phyloP scores from a whole-genome alignment of 30 jellyfish, hydroid and myxozoan species.

The Turritopsis rubra region DNA sequence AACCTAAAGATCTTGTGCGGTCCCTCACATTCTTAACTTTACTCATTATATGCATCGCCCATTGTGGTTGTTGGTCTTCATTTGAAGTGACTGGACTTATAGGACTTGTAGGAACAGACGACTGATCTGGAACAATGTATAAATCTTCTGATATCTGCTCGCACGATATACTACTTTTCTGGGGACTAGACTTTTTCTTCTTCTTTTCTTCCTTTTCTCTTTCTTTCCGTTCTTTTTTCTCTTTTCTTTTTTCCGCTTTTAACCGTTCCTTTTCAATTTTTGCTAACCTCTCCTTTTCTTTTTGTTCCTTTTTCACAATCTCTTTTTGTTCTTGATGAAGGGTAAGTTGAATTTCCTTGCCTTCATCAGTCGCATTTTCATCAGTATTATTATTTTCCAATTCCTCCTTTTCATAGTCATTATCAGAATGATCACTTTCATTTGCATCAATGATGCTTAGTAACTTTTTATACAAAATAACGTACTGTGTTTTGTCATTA shows the following conservation, averaged over 20 bases:
- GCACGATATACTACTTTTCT: background rate
- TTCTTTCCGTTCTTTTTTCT: conserved; percentile 26
- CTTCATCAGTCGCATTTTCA: background rate
- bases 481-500: conserved; percentile 9
- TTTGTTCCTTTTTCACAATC: conserved; percentile 8
- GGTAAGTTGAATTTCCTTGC: background rate
- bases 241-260: conserved; percentile 28
- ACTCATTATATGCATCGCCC: conserved; percentile 10
- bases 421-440: conserved; percentile 12
- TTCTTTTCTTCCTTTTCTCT: conserved; percentile 27
- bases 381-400: too few relatives aligned
- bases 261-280: conserved; percentile 32
- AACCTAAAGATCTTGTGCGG: conserved; percentile 27
- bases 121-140: conserved; percentile 27
- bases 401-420: background rate
- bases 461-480: conserved; percentile 8
- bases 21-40: conserved; percentile 29
- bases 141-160: conserved; percentile 29
- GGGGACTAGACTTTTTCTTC: conserved; percentile 10
- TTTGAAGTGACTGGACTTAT: background rate
- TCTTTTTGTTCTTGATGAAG: conserved; percentile 23
- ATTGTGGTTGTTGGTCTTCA: conserved; percentile 27
- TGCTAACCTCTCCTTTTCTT: conserved; percentile 22
- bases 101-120: background rate
- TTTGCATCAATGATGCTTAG: background rate